Evolutionary conservation across 2,888 invertebrate species (phyloP).

Genomic region (Sminthurinus aureus): DNA sequence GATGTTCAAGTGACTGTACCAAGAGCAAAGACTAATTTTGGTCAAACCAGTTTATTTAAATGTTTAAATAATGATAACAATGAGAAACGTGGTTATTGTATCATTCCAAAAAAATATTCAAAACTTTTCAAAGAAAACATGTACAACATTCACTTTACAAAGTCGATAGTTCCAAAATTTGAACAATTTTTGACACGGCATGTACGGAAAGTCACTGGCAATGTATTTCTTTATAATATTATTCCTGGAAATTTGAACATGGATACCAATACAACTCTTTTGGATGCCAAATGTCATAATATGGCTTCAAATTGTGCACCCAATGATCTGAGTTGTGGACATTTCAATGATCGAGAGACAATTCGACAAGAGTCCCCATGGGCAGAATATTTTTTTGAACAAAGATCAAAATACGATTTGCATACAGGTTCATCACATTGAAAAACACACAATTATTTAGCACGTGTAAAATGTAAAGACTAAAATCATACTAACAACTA

Average conservation of each 20-base stretch:
- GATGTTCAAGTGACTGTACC: constrained; percentile 30
- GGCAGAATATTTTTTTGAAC: constrained; percentile 7
- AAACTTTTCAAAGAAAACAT: constrained; percentile 48
- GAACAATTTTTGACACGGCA: constrained; percentile 55
- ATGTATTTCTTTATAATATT: constrained; percentile 54
- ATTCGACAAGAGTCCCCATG: neutral
- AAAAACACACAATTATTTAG: no score
- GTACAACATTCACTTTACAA: constrained; percentile 50
- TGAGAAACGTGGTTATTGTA: neutral
- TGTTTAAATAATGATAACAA: constrained; percentile 15
- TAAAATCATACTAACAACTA: no score
- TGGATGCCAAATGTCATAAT: constrained; percentile 33
- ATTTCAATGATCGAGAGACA: neutral
- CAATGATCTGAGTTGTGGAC: constrained; percentile 4
- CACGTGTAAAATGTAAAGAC: no score
- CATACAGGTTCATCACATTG: neutral
- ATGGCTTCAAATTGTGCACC: constrained; percentile 31
- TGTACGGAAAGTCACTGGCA: constrained; percentile 51
- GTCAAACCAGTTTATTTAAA: constrained; percentile 30
- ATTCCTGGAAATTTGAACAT: constrained; percentile 37
- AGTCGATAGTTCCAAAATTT: constrained; percentile 52
- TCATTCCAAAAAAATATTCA: constrained; percentile 34
- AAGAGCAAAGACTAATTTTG: constrained; percentile 18
- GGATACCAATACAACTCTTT: constrained; percentile 33
- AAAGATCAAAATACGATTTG: neutral